Conservation (phyloP, 2,113 vertebrate species). For the Rhinoderma darwinii region DNA sequence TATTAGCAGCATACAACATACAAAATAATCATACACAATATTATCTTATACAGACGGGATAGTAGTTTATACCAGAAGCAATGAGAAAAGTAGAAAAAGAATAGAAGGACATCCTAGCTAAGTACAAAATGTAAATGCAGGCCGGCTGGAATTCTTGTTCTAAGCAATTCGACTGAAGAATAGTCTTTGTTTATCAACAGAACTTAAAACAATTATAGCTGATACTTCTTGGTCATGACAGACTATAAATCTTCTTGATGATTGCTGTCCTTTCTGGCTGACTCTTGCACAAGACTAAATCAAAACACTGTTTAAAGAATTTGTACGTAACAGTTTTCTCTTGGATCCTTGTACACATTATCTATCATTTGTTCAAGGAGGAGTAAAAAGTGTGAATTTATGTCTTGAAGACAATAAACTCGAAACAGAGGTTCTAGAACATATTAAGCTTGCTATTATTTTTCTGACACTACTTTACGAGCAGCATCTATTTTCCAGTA, state of each 20-base stretch:
- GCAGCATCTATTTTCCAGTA: conserved; percentile 43
- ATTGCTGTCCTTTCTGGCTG: conserved; percentile 27
- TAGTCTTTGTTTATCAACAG: conserved; percentile 21
- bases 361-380: conserved; percentile 23
- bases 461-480: conserved; percentile 16
- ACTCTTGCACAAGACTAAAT: conserved; percentile 23
- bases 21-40: too few species aligned
- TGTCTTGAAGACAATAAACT: conserved; percentile 8
- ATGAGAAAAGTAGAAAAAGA: too few species aligned
- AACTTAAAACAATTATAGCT: conserved; percentile 42
- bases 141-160: neutral
- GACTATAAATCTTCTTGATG: conserved; percentile 51
- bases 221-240: neutral
- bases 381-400: conserved; percentile 10
- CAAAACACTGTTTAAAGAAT: conserved; percentile 45
- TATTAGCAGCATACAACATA: too few species aligned
- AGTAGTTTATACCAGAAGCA: too few species aligned
- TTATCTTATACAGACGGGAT: too few species aligned
- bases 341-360: conserved; percentile 10
- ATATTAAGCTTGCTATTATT: conserved; percentile 38
- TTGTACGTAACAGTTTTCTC: conserved; percentile 10
- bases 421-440: conserved; percentile 20
- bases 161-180: neutral
- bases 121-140: neutral
- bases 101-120: neutral